Conservation (phyloP, 92 coral and sea anemone species). For the Plumapathes pennacea region DNA sequence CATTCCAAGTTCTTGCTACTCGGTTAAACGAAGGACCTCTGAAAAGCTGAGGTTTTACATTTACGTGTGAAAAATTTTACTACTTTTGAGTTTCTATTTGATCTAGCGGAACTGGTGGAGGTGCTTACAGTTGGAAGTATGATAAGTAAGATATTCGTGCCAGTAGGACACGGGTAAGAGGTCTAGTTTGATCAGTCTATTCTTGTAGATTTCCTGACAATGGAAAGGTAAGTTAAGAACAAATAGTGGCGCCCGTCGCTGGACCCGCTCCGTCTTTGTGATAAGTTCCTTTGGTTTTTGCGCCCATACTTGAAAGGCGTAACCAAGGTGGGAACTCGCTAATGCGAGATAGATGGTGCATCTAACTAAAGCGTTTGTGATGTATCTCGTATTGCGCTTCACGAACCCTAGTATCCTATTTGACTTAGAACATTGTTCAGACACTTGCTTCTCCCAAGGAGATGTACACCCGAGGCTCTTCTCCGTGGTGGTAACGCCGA, state of each 20-base stretch:
- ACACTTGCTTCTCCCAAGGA: conserved; percentile 35
- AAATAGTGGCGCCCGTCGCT: conserved; percentile 22
- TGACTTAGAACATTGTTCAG: conserved; percentile 34
- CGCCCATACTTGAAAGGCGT: conserved; percentile 36
- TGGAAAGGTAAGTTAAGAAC: conserved; percentile 16
- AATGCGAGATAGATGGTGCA: conserved; percentile 20
- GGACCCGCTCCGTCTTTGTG: conserved; percentile 10
- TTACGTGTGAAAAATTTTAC: too few species aligned
- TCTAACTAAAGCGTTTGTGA: conserved; percentile 22
- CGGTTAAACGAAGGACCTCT: too few species aligned
- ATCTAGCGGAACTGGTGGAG: too few species aligned
- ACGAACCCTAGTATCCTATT: conserved; percentile 31
- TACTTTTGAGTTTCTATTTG: too few species aligned
- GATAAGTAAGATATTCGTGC: too few species aligned
- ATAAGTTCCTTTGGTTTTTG: conserved; percentile 34
- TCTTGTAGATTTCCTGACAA: conserved; percentile 17
- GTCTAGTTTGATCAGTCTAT: conserved; percentile 13
- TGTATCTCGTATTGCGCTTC: conserved; percentile 12
- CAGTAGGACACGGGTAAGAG: conserved; percentile 9
- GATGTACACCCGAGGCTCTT: too few species aligned
- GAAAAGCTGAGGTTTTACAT: too few species aligned
- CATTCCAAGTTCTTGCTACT: too few species aligned
- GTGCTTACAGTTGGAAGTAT: too few species aligned
- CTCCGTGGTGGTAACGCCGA: conserved; percentile 16
- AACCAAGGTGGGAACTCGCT: conserved; percentile 37